phyloP scores from a whole-genome alignment of 2,113 vertebrate genomes.

The Spilogale gracilis region DNA sequence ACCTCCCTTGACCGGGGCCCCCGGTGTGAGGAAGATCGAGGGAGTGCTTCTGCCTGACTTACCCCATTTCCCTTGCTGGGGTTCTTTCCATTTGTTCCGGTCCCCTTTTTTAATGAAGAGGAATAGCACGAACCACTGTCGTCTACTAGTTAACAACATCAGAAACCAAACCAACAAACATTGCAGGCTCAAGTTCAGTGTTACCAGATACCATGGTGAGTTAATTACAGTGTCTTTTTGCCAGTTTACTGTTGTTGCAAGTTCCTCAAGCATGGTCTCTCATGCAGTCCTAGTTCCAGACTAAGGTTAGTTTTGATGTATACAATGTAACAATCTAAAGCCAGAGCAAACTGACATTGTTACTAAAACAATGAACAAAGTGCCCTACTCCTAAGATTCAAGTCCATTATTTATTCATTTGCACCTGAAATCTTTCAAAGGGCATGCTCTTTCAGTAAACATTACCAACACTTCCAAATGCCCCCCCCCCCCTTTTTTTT shows the following conservation, averaged over 20 bases:
- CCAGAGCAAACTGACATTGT: background rate
- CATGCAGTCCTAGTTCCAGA: background rate
- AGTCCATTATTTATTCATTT: slow-evolving; percentile 54
- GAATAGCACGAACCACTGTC: background rate
- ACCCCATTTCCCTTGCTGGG: background rate
- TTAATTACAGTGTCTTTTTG: slow-evolving; percentile 15
- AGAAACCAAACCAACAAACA: background rate
- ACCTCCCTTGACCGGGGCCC: background rate
- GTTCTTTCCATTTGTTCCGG: background rate
- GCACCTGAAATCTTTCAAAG: slow-evolving; percentile 8
- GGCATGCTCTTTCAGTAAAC: slow-evolving; percentile 47
- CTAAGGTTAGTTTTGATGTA: background rate
- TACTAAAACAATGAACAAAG: slow-evolving; percentile 34
- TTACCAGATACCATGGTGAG: background rate
- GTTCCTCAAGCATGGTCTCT: slow-evolving; percentile 32
- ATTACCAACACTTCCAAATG: slow-evolving; percentile 15
- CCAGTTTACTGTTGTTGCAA: slow-evolving; percentile 16
- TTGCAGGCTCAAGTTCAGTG: background rate
- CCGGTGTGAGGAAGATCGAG: background rate
- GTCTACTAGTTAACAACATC: slow-evolving; percentile 5
- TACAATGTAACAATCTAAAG: background rate
- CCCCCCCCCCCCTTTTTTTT: background rate
- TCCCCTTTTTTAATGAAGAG: slow-evolving; percentile 6
- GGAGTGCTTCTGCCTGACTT: background rate
- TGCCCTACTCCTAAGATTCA: background rate